Conservation (phyloP, 1,140 invertebrate genomes). For the Steinernema khuongi region DNA sequence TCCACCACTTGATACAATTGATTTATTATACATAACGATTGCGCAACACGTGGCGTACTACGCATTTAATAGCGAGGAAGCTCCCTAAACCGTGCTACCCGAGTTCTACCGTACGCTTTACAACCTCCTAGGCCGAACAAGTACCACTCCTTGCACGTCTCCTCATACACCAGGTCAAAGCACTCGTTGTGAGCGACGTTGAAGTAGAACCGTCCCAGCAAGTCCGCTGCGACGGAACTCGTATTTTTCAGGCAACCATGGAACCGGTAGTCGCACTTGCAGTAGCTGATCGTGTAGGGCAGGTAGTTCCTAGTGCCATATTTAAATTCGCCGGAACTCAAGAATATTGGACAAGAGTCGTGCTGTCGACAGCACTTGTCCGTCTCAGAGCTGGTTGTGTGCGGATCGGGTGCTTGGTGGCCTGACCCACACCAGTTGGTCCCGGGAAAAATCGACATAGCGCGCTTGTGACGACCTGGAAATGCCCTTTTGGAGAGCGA, state of each 20-base stretch:
- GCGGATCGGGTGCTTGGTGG: not conserved
- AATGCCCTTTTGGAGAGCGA: not conserved
- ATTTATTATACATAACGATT: too few relatives aligned
- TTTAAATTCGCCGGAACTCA: constrained; percentile 71
- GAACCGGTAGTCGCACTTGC: constrained; percentile 80
- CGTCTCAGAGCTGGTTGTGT: constrained; percentile 67
- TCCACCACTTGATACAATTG: too few relatives aligned
- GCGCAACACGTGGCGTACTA: too few relatives aligned
- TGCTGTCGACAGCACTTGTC: constrained; percentile 78
- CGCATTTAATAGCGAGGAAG: not conserved
- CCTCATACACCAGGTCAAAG: constrained; percentile 75
- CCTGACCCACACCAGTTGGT: constrained; percentile 83
- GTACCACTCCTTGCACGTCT: constrained; percentile 70
- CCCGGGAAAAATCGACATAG: constrained; percentile 70
- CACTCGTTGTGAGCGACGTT: constrained; percentile 85
- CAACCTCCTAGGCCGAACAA: constrained; percentile 68
- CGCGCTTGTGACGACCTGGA: constrained; percentile 58
- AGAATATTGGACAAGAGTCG: constrained; percentile 75
- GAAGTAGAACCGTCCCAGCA: constrained; percentile 87
- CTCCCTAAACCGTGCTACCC: not conserved
- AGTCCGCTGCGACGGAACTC: constrained; percentile 73
- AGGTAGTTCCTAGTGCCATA: constrained; percentile 77
- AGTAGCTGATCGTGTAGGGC: constrained; percentile 78
- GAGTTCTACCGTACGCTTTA: not conserved
- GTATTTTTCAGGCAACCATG: constrained; percentile 81